Conservation (phyloP, 2,113 vertebrate genomes). For the Mola mola region DNA sequence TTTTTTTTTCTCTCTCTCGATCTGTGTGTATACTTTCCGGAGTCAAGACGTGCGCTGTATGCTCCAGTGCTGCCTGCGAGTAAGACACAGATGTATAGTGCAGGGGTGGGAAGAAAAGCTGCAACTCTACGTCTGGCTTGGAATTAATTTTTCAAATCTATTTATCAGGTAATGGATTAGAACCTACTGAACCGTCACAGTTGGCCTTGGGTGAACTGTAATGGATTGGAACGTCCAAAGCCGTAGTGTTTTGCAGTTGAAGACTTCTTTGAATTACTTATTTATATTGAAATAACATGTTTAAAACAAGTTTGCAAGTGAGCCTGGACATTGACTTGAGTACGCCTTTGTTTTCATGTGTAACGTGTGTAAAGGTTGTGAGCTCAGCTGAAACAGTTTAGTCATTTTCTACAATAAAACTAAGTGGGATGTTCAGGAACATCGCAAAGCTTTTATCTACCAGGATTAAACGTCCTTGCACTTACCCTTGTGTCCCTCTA, state of each 20-base stretch:
- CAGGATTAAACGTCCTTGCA: slow-evolving; percentile 35
- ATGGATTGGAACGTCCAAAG: slow-evolving; percentile 50
- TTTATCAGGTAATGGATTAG: slow-evolving; percentile 73
- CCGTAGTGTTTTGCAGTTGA: slow-evolving; percentile 19
- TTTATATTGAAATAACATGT: slow-evolving; percentile 1
- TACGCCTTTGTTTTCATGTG: not conserved
- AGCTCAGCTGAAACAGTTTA: not conserved
- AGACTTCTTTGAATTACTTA: slow-evolving; percentile 2
- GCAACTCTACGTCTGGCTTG: slow-evolving; percentile 52
- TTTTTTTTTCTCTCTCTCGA: not conserved
- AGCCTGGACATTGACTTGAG: slow-evolving; percentile 17
- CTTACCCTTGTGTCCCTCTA: slow-evolving; percentile 35
- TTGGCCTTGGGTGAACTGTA: slow-evolving; percentile 61
- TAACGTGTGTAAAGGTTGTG: not conserved
- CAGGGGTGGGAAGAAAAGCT: slow-evolving; percentile 36
- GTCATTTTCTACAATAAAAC: slow-evolving; percentile 16
- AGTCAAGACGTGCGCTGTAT: slow-evolving; percentile 1
- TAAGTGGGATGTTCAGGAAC: slow-evolving; percentile 22
- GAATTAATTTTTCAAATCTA: slow-evolving; percentile 67
- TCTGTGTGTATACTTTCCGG: not conserved
- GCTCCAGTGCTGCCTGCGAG: slow-evolving; percentile 30
- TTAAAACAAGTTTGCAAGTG: slow-evolving; percentile 7
- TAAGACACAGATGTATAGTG: slow-evolving; percentile 50
- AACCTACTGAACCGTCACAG: slow-evolving; percentile 39
- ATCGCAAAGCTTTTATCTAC: slow-evolving; percentile 28